Conservation (phyloP, 2,113 vertebrate species). For the Chaetura pelagica region DNA sequence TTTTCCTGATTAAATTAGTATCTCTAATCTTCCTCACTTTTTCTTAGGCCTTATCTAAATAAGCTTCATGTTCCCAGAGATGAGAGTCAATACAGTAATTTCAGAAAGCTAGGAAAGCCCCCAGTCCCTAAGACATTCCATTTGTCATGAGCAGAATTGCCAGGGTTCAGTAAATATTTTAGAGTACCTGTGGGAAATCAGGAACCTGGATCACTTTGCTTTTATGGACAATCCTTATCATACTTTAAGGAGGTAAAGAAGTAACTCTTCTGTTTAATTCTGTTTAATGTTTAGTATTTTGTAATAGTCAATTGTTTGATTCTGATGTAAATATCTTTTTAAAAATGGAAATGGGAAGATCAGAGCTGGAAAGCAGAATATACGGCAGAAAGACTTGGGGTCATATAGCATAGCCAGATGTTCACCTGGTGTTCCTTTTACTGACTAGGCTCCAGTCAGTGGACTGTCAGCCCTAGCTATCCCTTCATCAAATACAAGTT, state of each 20-base stretch:
- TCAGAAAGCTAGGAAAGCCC: background rate
- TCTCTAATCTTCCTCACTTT: background rate
- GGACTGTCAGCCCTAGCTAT: too few species aligned
- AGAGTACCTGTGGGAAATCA: background rate
- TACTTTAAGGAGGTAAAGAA: background rate
- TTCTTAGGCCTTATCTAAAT: background rate
- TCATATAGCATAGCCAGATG: background rate
- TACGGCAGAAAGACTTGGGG: background rate
- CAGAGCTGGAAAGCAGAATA: background rate
- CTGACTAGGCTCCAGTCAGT: background rate
- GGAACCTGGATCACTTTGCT: background rate
- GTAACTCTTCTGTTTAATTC: background rate
- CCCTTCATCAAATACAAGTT: background rate
- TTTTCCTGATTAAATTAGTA: background rate
- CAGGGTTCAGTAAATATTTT: background rate
- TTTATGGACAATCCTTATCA: background rate
- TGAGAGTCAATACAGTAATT: background rate
- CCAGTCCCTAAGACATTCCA: rapidly evolving
- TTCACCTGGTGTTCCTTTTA: background rate
- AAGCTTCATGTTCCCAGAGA: background rate
- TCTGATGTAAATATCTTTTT: background rate
- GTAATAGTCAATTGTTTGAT: background rate
- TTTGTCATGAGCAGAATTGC: background rate
- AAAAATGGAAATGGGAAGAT: background rate
- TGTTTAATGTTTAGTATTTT: background rate